Conservation (phyloP, 2,113 vertebrate species). For the Cynoglossus semilaevis region DNA sequence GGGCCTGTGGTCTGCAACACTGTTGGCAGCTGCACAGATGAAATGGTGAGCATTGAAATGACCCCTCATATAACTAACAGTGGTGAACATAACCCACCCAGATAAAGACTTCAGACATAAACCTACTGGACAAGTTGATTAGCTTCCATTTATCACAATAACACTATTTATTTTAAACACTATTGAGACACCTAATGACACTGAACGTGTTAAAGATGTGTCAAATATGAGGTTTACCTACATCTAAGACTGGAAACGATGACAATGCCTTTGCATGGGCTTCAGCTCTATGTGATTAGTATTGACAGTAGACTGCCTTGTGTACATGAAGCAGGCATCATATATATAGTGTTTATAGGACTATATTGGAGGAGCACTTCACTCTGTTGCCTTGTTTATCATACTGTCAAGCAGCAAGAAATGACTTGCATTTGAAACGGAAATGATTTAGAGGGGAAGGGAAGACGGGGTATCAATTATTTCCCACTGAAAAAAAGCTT, state of each 20-base stretch:
- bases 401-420: conserved; percentile 47
- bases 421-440: conserved; percentile 35
- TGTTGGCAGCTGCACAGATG: conserved; percentile 62
- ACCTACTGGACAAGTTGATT: conserved; percentile 8
- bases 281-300: conserved; percentile 4
- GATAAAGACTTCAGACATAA: conserved; percentile 49
- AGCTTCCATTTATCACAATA: not conserved
- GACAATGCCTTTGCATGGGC: not conserved
- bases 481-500: conserved; percentile 52
- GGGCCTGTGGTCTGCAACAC: conserved; percentile 56
- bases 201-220: not conserved
- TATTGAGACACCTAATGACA: not conserved
- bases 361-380: conserved; percentile 30
- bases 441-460: conserved; percentile 56
- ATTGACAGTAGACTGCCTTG: not conserved
- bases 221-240: not conserved
- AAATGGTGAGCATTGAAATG: conserved; percentile 59
- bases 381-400: conserved; percentile 55
- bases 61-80: conserved; percentile 64
- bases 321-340: conserved; percentile 12
- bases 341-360: conserved; percentile 31
- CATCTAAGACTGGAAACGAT: not conserved
- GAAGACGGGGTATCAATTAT: conserved; percentile 64
- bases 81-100: conserved; percentile 41
- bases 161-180: not conserved